Percentiles rank a stretch among this genome's conserved stretches.
Evolutionary conservation across 2,888 invertebrate genomes (phyloP).

Genomic region (Chrysolina oricalcia): DNA sequence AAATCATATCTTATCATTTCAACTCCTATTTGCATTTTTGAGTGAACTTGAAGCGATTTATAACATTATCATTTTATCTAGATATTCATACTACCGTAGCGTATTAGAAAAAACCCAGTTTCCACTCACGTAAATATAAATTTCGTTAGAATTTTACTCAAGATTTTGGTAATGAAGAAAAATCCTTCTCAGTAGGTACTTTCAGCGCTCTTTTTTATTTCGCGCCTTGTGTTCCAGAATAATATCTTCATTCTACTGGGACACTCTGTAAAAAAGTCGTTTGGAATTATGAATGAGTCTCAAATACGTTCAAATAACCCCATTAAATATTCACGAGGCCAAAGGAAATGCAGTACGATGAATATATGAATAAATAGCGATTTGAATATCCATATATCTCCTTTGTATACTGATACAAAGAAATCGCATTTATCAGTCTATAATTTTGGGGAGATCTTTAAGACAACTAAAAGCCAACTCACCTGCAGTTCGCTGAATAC

Average conservation of each 20-base stretch:
- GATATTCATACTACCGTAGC: no score
- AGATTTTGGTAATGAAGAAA: neutral
- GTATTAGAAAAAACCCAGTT: no score
- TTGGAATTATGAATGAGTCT: neutral
- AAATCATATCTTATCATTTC: no score
- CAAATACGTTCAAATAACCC: neutral
- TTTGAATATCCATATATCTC: neutral
- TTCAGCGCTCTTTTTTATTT: neutral
- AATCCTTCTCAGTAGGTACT: neutral
- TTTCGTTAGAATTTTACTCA: no score
- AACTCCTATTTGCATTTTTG: no score
- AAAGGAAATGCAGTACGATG: neutral
- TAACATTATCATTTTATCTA: no score
- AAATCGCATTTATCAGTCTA: neutral
- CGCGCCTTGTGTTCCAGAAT: neutral
- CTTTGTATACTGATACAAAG: neutral
- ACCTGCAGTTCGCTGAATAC: constrained; percentile 17
- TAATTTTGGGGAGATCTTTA: neutral
- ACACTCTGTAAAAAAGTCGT: neutral
- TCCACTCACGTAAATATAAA: no score
- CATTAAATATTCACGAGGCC: constrained; percentile 15
- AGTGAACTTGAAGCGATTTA: no score
- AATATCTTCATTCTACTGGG: no score
- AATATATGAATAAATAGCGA: neutral
- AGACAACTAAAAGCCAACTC: constrained; percentile 8